Evolutionary conservation across 2,797 vertebrate species (phyloP), one percentile per base, ranked within the genome.

Genomic region (Catharus ustulatus): DNA sequence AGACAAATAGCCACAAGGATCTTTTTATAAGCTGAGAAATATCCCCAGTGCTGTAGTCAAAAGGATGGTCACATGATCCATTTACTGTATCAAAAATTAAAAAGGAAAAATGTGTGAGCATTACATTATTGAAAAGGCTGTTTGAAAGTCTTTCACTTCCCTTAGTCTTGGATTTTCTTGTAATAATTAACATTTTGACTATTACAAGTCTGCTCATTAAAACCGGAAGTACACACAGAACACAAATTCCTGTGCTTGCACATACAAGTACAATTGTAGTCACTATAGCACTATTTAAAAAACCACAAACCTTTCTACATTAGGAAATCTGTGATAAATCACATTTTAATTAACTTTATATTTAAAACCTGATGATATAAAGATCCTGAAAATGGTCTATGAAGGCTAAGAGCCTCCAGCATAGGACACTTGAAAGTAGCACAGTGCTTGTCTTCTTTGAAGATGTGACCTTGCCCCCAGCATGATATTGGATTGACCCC

Each of bases 1-100:
- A 71, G 40, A 57, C 69, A 89, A 87, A 94, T 2, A 92, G 58
- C 29, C 90, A 54, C 75, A 63, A 76, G 43, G 40, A 36, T 14
- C 48, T 29, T 80, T 29, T 71, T 46, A 24, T 16, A 46, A 77
- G 52, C 32, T 36, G 15, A 91, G 71, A 87, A 86, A 10, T 32
- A 43, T 32, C 57, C 48, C 54, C 11, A 4, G 36, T 18, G n/a
- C 19, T 64, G 23, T 30, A 67, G 59, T 23, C 36, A 46, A 89
- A 95, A 22, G 21, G 19, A 26, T 40, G 18, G 21, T 24, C 77
- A 58, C 13, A 22, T 43, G 48, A 40, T 59, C 57, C 15, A 3
- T 75, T 90, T 62, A 42, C 10, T 26, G 40, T 15, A 29, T 9
- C 57, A 75, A 75, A 75, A 69, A 58, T 36, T 42, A 3, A 23